Conservation (phyloP, 2,888 invertebrate species). For the Heliconius sara region DNA sequence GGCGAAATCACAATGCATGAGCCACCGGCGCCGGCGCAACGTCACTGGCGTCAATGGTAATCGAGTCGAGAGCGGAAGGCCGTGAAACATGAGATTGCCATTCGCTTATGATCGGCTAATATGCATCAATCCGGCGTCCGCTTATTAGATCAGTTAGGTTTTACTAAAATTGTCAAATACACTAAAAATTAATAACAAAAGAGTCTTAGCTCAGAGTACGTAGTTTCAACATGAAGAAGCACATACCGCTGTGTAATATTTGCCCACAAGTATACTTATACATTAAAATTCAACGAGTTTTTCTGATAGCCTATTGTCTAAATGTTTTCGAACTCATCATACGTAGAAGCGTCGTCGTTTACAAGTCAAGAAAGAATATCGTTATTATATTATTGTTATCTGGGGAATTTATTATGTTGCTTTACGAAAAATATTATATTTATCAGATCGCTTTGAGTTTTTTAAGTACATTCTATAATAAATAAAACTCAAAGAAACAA, state of each 20-base stretch:
- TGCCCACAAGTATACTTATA: slow-evolving; percentile 27
- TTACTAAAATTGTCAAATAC: neutral
- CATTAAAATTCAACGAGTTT: slow-evolving; percentile 59
- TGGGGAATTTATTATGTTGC: slow-evolving; percentile 9
- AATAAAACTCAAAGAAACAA: slow-evolving; percentile 39
- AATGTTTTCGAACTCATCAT: slow-evolving; percentile 63
- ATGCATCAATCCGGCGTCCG: slow-evolving; percentile 52
- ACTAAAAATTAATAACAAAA: neutral
- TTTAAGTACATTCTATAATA: slow-evolving; percentile 43
- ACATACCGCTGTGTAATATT: slow-evolving; percentile 11
- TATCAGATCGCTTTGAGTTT: neutral
- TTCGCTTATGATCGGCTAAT: slow-evolving; percentile 69
- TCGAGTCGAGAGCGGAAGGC: slow-evolving; percentile 78
- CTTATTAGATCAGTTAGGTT: slow-evolving; percentile 31
- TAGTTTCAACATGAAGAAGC: neutral
- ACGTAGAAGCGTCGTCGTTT: slow-evolving; percentile 61
- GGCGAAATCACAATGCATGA: slow-evolving; percentile 61
- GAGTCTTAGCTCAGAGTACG: neutral
- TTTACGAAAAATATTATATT: slow-evolving; percentile 1
- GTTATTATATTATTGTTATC: slow-evolving; percentile 26
- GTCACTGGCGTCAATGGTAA: slow-evolving; percentile 77
- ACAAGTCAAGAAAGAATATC: slow-evolving; percentile 35
- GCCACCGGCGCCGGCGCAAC: slow-evolving; percentile 73
- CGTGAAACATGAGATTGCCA: slow-evolving; percentile 77
- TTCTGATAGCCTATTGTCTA: slow-evolving; percentile 70